phyloP scores from a whole-genome alignment of 1,140 invertebrate genomes.

The Marisa cornuarietis region DNA sequence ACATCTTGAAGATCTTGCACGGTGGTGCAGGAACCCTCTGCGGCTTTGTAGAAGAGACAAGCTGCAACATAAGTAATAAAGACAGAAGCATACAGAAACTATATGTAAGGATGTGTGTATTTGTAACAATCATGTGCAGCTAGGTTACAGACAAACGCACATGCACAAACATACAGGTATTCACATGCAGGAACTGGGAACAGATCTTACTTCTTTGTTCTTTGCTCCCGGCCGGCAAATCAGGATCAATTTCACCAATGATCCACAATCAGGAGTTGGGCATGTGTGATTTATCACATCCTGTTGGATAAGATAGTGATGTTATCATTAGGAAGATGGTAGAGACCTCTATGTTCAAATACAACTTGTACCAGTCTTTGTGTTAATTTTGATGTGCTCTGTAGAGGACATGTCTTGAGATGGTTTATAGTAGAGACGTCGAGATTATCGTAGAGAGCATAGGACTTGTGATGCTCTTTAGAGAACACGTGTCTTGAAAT shows the following conservation, averaged over 20 bases:
- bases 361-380: no score
- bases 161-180: no score
- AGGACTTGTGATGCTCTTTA: no score
- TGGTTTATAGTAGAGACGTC: no score
- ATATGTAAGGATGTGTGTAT: not conserved
- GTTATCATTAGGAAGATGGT: no score
- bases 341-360: no score
- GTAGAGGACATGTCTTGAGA: no score
- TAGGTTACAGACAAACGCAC: not conserved
- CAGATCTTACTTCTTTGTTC: conserved; percentile 33
- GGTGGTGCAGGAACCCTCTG: conserved; percentile 16
- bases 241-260: conserved; percentile 36
- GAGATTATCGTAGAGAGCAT: no score
- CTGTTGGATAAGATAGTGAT: conserved; percentile 29
- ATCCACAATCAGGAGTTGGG: conserved; percentile 50
- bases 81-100: not conserved
- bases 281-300: conserved; percentile 46
- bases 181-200: not conserved
- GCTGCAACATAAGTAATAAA: not conserved
- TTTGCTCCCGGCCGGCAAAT: conserved; percentile 26
- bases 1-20: not conserved
- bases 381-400: no score
- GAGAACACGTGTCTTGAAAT: no score
- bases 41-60: conserved; percentile 19
- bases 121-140: not conserved